Base-by-base conservation (phyloP, 2,888 invertebrate species). In the Eristalis pertinax region DNA sequence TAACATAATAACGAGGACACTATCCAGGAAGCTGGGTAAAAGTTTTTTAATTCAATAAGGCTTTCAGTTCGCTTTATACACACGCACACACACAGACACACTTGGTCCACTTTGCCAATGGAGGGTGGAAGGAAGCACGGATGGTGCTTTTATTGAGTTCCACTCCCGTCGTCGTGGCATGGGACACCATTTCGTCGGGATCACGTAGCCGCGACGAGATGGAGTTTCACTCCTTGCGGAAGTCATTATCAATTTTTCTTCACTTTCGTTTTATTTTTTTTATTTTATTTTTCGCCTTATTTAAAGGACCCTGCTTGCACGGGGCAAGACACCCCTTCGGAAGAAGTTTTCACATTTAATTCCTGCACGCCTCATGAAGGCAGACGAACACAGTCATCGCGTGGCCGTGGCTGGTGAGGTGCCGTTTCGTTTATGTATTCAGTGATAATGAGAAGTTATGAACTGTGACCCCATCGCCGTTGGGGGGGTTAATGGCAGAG, bases 391-490 rank as follows among this genome's bases (percentile, higher is more conserved):
- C 50, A 50, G 50, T 4, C 15, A 19, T 43, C 43, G 43, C 43
- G 29, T 11, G 35, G 35, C 35, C 0, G 43, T n/a, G 43, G 19
- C n/a, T 50, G n/a, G 43, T 2, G 68, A 81, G 76, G 72, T 85
- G 81, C 68, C 72, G 77, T 79, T 79, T 79, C 75, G 83, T 72
- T 86, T 70, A 43, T 67, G 76, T 58, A 77, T 69, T 67, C 58
- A 60, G 74, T 67, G 83, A 74, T 83, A 86, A 86, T 86, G 83
- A 86, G 83, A 86, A 86, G 83, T 86, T 86, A 86, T 78, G 86
- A 83, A 86, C 86, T 83, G 83, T 86, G 75, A 85, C 83, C 78
- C 63, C 65, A 29, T 35, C 41, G 15, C 7, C 19, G 7, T 29
- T 67, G 24, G n/a, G 13, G 56, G n/a, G 56, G 32, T 38, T 62